Evolutionary conservation across 2,113 vertebrate genomes (phyloP).

Genomic region (Barnardius zonarius): DNA sequence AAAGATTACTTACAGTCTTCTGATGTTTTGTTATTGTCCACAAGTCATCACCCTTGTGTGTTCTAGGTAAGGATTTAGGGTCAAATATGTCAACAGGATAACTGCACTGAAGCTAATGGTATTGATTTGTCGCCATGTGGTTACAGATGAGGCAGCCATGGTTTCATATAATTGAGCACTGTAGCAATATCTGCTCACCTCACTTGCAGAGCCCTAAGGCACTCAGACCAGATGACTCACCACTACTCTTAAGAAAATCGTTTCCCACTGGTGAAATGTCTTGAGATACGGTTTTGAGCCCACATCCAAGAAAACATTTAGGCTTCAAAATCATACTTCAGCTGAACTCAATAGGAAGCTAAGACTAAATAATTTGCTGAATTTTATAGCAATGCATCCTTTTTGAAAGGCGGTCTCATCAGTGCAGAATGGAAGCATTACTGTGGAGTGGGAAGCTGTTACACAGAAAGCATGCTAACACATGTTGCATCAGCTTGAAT

Average conservation of each 20-base stretch:
- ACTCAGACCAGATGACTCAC: slow-evolving; percentile 37
- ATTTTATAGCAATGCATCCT: not conserved
- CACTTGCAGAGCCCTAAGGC: not conserved
- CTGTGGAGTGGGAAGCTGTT: slow-evolving; percentile 19
- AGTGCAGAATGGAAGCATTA: not conserved
- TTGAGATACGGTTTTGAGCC: not conserved
- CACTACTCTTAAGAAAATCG: slow-evolving; percentile 17
- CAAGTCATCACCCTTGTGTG: not conserved
- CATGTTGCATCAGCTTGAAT: slow-evolving; percentile 14
- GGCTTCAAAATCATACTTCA: not conserved
- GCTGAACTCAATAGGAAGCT: not conserved
- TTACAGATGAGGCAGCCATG: slow-evolving; percentile 27
- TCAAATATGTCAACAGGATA: slow-evolving; percentile 29
- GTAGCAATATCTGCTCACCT: slow-evolving; percentile 21
- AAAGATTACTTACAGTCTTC: not conserved
- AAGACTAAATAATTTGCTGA: not conserved
- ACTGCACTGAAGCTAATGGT: slow-evolving; percentile 28
- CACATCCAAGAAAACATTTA: slow-evolving; percentile 20
- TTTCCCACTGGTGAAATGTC: not conserved
- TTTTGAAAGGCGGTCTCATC: not conserved
- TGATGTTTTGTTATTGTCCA: not conserved
- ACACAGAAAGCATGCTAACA: not conserved
- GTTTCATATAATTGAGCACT: slow-evolving; percentile 34
- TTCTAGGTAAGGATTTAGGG: slow-evolving; percentile 1
- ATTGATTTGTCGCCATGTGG: slow-evolving; percentile 31